phyloP scores from a whole-genome alignment of 53 echinoderm and acorn worm genomes.

The Echinometra lucunter region DNA sequence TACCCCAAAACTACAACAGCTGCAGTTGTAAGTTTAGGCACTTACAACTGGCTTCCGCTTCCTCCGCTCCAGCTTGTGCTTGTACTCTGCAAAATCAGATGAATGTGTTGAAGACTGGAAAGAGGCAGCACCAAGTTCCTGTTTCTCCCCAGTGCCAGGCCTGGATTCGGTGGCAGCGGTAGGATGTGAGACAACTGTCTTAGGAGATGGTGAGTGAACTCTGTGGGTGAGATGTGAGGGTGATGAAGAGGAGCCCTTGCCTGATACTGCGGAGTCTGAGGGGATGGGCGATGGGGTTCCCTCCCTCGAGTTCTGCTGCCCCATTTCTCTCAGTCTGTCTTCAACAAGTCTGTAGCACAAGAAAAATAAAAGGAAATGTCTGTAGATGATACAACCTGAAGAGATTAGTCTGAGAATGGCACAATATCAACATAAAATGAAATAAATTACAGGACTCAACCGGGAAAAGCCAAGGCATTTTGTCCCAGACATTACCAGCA shows the following conservation, averaged over 20 bases:
- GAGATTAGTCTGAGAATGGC: background rate
- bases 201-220: conserved; percentile 14
- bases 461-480: too few relatives aligned
- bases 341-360: conserved; percentile 18
- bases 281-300: conserved; percentile 44
- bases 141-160: background rate
- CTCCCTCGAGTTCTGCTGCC: conserved; percentile 53
- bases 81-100: conserved; percentile 64
- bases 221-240: conserved; percentile 3
- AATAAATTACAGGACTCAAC: too few relatives aligned
- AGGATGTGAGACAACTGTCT: background rate
- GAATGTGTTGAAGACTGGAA: background rate
- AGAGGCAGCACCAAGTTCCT: background rate
- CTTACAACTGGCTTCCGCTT: conserved; percentile 64
- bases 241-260: conserved; percentile 6
- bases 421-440: background rate
- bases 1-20: background rate
- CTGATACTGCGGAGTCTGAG: conserved; percentile 19
- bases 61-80: conserved; percentile 66
- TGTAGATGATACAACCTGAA: background rate
- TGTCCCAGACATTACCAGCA: too few relatives aligned
- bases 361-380: background rate
- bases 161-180: background rate
- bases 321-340: conserved; percentile 56
- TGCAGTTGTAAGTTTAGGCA: background rate